Base-by-base conservation (phyloP, 2,797 vertebrate species). In the Geotrypetes seraphini region DNA sequence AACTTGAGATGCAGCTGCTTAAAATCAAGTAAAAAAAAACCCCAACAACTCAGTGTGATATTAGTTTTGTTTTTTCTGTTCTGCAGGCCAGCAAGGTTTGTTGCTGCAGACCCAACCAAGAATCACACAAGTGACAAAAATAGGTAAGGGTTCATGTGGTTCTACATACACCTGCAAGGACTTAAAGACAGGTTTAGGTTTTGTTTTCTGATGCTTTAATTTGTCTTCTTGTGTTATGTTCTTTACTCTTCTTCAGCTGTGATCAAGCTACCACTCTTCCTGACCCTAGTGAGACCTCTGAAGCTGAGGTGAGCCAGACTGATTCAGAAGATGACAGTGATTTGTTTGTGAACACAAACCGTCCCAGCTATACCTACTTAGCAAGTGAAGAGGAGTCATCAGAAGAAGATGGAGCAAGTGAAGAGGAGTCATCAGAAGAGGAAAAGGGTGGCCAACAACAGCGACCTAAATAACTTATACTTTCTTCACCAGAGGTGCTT, bases 311-410 rank as follows among this genome's bases (percentile, higher is more conserved):
- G 10, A 64, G 63, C 3, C 59, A 32, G 1, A 79, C 71, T 2
- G 57, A 78, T 25, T 81, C 83, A 1, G 89, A 89, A 11, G 84
- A 90, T 2, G 88, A 94, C 25, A 73, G 79, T 1, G 89, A 91
- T 50, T 76, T 95, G 21, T 95, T 95, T 38, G 88, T 95, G 8
- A 95, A 95, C 71, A 92, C 87, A 21, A 95, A 95, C 53, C 85
- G 80, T 20, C 53, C 62, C 10, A 83, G 84, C 29, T 85, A 78
- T 35, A 71, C 78, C 22, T 89, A 88, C 54, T 84, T 73, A 1
- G 87, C 91, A 42, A 91, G 89, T 24, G 79, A 83, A 1, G 77
- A 80, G 5, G 66, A 77, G 1, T 49, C 74, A 14, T 54, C 53
- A 36, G 63, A 57, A 2, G 50, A 68, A 7, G 48, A 70, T n/a